phyloP scores from a whole-genome alignment of 2,113 vertebrate species.

The Vulpes vulpes region DNA sequence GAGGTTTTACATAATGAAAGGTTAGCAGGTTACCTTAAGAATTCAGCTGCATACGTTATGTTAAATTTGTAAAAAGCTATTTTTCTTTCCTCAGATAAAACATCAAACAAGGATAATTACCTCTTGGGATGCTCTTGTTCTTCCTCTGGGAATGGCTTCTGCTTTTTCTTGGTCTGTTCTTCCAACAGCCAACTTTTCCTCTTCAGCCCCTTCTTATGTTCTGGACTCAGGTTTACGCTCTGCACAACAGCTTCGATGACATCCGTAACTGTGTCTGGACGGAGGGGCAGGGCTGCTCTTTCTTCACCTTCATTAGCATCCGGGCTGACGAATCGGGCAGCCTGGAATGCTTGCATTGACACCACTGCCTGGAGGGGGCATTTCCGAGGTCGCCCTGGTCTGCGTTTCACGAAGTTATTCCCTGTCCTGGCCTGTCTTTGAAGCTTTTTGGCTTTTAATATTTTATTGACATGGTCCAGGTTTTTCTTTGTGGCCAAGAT shows the following conservation, averaged over 20 bases:
- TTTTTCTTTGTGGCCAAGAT: conserved; percentile 92
- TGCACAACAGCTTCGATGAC: conserved; percentile 93
- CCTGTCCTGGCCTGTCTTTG: conserved; percentile 90
- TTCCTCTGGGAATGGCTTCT: conserved; percentile 83
- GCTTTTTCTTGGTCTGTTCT: conserved; percentile 85
- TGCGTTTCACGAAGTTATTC: conserved; percentile 93
- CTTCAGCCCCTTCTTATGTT: conserved; percentile 92
- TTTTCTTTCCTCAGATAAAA: background rate
- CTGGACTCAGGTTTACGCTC: conserved; percentile 87
- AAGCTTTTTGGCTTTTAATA: conserved; percentile 91
- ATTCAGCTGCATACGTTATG: background rate
- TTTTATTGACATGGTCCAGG: conserved; percentile 92
- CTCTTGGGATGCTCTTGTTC: conserved; percentile 86
- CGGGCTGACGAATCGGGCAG: conserved; percentile 77
- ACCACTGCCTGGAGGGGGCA: conserved; percentile 89
- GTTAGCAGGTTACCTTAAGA: background rate
- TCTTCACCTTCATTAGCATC: conserved; percentile 77
- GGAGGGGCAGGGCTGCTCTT: conserved; percentile 77
- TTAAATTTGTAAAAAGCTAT: background rate
- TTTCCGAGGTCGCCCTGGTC: conserved; percentile 96
- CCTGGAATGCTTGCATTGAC: conserved; percentile 87
- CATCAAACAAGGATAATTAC: conserved; percentile 73
- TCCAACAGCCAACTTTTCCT: conserved; percentile 90
- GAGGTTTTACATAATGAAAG: background rate
- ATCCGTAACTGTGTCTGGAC: conserved; percentile 87